A percentile compares a stretch with the other conserved stretches of the same genome.
These are phyloP conservation scores for Pseudococcus longispinus DNA, from an alignment of 2,888 invertebrate genomes.

Conservation along the genomic window DNA sequence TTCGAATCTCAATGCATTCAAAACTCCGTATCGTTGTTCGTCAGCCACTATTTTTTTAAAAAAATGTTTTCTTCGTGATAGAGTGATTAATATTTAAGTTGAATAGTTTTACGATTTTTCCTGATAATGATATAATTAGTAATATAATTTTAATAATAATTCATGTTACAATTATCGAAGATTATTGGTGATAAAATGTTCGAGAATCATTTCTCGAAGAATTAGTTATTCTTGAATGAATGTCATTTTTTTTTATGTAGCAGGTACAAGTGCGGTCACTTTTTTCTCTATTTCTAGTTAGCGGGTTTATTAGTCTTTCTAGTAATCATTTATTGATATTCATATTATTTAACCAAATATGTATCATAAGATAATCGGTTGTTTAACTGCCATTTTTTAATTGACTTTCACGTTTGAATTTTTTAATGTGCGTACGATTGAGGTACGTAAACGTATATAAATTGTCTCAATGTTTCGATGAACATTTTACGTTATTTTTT, in stretches of 20 bases:
- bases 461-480: neutral
- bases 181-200: slow-evolving; percentile 6
- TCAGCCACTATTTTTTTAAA: neutral
- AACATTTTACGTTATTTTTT: neutral
- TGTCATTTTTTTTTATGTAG: neutral
- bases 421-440: neutral
- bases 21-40: neutral
- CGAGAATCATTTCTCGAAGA: neutral
- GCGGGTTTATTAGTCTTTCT: slow-evolving; percentile 34
- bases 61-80: slow-evolving; percentile 5
- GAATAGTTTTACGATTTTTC: slow-evolving; percentile 11
- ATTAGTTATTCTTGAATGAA: neutral
- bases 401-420: slow-evolving; percentile 35
- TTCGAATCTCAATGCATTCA: neutral
- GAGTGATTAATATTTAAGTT: neutral
- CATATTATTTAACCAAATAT: slow-evolving; percentile 38
- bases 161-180: neutral
- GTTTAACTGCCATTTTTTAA: slow-evolving; percentile 36
- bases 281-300: neutral
- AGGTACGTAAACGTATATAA: neutral
- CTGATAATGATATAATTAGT: neutral
- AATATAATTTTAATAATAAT: neutral
- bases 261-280: neutral
- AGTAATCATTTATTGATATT: slow-evolving; percentile 25
- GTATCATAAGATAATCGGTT: slow-evolving; percentile 42